A percentile compares a stretch with the other conserved stretches of the same genome.
Evolutionary conservation across 1,140 invertebrate species (phyloP).

Genomic region (Babylonia areolata): DNA sequence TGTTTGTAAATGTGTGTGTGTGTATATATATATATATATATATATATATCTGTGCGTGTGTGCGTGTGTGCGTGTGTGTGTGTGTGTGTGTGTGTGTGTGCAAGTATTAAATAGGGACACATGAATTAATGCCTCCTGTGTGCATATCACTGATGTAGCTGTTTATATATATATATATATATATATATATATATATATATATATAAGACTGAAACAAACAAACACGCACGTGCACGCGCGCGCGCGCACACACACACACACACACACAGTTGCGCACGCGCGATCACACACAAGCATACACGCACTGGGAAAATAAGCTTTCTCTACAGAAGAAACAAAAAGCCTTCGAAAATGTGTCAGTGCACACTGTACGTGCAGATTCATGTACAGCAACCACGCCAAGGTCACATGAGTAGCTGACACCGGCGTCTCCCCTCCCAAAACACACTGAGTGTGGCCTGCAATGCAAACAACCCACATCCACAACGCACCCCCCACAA

Average conservation of each 20-base stretch:
- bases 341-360: too few relatives aligned
- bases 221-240: not conserved
- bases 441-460: too few relatives aligned
- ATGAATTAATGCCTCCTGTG: too few relatives aligned
- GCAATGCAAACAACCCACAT: too few relatives aligned
- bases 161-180: not conserved
- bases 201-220: not conserved
- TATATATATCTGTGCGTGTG: not conserved
- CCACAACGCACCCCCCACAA: too few relatives aligned
- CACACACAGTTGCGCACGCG: not conserved
- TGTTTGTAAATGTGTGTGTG: not conserved
- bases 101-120: not conserved
- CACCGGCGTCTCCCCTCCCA: too few relatives aligned
- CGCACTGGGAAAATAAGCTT: too few relatives aligned
- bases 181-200: not conserved
- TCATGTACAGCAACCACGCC: too few relatives aligned
- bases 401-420: too few relatives aligned
- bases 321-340: too few relatives aligned
- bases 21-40: not conserved
- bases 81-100: constrained; percentile 16
- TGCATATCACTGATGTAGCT: too few relatives aligned
- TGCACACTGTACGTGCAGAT: too few relatives aligned
- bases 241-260: constrained; percentile 11
- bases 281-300: not conserved
- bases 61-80: not conserved